Evolutionary conservation across 2,888 invertebrate species (phyloP).

Genomic region (Tolmerus cingulatus): DNA sequence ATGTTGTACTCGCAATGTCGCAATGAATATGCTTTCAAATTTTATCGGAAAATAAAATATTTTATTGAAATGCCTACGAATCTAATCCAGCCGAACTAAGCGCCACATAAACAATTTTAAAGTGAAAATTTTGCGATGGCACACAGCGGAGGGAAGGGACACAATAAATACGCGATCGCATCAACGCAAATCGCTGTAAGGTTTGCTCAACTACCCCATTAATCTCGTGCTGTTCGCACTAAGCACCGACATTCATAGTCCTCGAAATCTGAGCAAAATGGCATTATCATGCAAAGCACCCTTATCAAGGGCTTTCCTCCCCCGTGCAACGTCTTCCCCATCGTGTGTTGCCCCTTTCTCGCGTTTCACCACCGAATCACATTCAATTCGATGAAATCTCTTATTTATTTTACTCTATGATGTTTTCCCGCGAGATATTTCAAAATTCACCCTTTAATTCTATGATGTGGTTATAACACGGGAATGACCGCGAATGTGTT

Average conservation of each 20-base stretch:
- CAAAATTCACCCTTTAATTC: not conserved
- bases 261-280: not conserved
- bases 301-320: not conserved
- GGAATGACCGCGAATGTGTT: not conserved
- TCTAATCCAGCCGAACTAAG: too few species aligned
- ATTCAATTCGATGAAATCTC: not conserved
- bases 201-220: not conserved
- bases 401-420: not conserved
- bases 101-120: too few species aligned
- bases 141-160: not conserved
- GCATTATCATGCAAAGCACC: not conserved
- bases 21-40: too few species aligned
- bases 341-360: not conserved
- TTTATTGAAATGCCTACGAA: too few species aligned
- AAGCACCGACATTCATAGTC: not conserved
- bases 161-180: not conserved
- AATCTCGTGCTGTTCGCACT: not conserved
- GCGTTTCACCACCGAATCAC: not conserved
- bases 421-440: not conserved
- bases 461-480: not conserved
- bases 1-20: too few species aligned
- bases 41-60: too few species aligned
- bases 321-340: not conserved
- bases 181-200: not conserved
- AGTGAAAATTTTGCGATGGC: not conserved